Evolutionary conservation across 2,888 invertebrate genomes (phyloP).

Genomic region (Aelia acuminata): DNA sequence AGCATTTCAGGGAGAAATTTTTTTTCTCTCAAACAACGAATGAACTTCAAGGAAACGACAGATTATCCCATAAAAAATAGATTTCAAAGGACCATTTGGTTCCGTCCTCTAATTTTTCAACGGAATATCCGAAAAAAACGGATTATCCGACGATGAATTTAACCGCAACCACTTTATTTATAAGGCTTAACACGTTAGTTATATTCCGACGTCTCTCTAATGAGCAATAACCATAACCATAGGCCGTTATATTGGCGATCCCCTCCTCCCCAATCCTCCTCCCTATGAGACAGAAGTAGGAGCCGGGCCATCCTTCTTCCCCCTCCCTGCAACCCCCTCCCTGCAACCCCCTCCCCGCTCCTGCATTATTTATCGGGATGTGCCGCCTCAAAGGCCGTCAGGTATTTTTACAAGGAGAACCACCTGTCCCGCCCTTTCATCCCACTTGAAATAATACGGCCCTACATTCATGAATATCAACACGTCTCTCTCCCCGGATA

Average conservation of each 20-base stretch:
- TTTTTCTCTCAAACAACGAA: too few relatives aligned
- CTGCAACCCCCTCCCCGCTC: background rate
- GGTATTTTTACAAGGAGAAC: constrained; percentile 36
- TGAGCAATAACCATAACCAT: background rate
- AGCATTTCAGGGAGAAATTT: too few relatives aligned
- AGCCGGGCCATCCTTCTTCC: background rate
- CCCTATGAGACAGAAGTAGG: background rate
- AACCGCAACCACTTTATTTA: too few relatives aligned
- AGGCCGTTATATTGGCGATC: too few relatives aligned
- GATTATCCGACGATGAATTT: too few relatives aligned
- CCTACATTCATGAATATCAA: constrained; percentile 34
- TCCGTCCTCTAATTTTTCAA: too few relatives aligned
- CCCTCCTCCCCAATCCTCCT: too few relatives aligned
- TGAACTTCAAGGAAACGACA: too few relatives aligned
- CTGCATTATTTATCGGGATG: constrained; percentile 44
- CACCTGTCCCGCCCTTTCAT: constrained; percentile 50
- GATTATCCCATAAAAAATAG: too few relatives aligned
- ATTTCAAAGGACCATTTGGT: too few relatives aligned
- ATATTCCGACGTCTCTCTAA: background rate
- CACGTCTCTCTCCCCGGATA: background rate
- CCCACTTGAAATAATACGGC: constrained; percentile 43
- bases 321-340: background rate
- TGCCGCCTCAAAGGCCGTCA: constrained; percentile 34
- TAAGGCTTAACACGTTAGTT: too few relatives aligned
- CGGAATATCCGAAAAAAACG: too few relatives aligned